A percentile compares a stretch with the other conserved stretches of the same genome.
Evolutionary conservation across 2,113 vertebrate genomes (phyloP).

Genomic region (Odocoileus hemionus): DNA sequence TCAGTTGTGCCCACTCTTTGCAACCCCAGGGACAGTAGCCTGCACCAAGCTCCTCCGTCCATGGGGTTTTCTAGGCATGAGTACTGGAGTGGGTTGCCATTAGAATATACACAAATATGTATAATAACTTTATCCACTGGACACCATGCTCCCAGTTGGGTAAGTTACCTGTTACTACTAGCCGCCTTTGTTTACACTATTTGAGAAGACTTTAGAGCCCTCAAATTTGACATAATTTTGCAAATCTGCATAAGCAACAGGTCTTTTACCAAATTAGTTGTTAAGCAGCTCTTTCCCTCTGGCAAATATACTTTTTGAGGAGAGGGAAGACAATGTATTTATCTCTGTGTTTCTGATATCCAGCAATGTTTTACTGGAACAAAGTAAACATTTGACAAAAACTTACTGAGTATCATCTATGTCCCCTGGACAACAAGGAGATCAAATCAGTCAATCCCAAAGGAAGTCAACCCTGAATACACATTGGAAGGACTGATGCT

Average conservation of each 20-base stretch:
- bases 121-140: background rate
- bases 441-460: background rate
- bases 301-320: background rate
- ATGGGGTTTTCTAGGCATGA: too few species aligned
- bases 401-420: background rate
- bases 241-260: background rate
- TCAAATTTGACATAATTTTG: background rate
- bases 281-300: background rate
- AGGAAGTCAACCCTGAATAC: background rate
- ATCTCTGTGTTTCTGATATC: background rate
- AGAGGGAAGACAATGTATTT: background rate
- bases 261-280: background rate
- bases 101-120: background rate
- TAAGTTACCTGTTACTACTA: background rate
- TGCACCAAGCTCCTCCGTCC: too few species aligned
- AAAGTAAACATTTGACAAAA: background rate
- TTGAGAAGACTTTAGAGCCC: background rate
- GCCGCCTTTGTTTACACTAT: background rate
- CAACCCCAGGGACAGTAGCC: too few species aligned
- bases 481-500: background rate
- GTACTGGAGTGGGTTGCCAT: too few species aligned
- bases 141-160: background rate
- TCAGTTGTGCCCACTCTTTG: too few species aligned
- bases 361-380: background rate
- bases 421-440: background rate